Conservation (phyloP, 1,140 invertebrate genomes). For the Hestina assimilis region DNA sequence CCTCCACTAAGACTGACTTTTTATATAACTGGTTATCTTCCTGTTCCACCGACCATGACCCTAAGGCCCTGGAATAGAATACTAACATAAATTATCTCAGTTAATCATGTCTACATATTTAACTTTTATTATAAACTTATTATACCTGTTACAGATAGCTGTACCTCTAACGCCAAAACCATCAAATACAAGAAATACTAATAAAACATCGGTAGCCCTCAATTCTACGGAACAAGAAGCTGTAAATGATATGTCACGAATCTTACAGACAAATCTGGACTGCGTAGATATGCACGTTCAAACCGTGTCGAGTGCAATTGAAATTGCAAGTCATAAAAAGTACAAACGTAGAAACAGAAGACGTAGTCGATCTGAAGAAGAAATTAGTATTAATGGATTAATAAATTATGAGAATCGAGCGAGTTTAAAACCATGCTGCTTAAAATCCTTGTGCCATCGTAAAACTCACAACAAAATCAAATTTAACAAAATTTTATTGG, state of each 20-base stretch:
- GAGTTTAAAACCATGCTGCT: neutral
- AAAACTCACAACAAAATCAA: constrained; percentile 2
- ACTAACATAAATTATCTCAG: too few relatives aligned
- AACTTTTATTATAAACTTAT: neutral
- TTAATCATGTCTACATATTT: too few relatives aligned
- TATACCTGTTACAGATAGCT: constrained; percentile 25
- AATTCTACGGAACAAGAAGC: neutral
- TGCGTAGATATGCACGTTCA: constrained; percentile 5
- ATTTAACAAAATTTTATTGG: neutral
- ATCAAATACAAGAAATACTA: constrained; percentile 10
- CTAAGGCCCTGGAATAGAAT: too few relatives aligned
- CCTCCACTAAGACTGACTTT: too few relatives aligned
- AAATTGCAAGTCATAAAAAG: constrained; percentile 11
- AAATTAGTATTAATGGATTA: constrained; percentile 15
- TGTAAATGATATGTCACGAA: neutral
- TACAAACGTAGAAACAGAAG: constrained; percentile 19
- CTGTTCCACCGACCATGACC: too few relatives aligned
- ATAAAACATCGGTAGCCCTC: neutral
- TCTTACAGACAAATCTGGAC: neutral
- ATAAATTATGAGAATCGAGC: neutral
- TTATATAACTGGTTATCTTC: too few relatives aligned
- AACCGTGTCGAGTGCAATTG: constrained; percentile 10
- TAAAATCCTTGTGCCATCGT: constrained; percentile 1
- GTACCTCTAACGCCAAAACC: constrained; percentile 22
- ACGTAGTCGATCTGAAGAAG: constrained; percentile 35